Evolutionary conservation across 2,888 invertebrate species (phyloP).

Genomic region (Cephus spinipes): DNA sequence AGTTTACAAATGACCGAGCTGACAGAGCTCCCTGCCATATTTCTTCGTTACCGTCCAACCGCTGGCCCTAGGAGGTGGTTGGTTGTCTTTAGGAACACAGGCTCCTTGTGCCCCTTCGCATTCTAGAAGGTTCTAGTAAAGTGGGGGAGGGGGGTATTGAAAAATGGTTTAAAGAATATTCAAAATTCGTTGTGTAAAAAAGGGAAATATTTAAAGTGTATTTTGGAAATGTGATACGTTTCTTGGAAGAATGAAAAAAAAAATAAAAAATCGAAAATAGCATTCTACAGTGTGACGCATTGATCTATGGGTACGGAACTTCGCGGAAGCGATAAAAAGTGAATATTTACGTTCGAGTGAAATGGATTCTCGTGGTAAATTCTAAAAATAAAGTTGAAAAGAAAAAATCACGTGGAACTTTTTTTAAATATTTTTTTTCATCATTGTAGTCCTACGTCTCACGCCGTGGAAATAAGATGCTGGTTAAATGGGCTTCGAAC

Average conservation of each 20-base stretch:
- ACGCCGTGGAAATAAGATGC: too few relatives aligned
- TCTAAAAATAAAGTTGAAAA: neutral
- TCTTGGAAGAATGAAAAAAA: neutral
- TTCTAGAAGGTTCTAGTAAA: neutral
- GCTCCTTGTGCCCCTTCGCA: neutral
- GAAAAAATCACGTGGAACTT: neutral
- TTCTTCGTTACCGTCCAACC: slow-evolving; percentile 15
- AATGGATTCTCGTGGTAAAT: neutral
- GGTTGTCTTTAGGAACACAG: neutral
- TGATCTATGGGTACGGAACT: neutral
- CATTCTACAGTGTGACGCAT: neutral
- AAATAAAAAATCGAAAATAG: neutral
- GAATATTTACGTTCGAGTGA: neutral
- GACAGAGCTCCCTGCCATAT: slow-evolving; percentile 13
- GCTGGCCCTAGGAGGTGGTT: neutral
- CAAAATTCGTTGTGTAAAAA: too few relatives aligned
- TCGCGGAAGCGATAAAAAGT: neutral
- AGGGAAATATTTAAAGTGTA: neutral
- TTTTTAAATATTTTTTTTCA: too few relatives aligned
- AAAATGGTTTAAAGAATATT: too few relatives aligned
- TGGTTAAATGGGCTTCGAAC: neutral
- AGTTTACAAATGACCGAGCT: slow-evolving; percentile 12
- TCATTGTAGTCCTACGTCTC: too few relatives aligned
- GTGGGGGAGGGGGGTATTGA: too few relatives aligned
- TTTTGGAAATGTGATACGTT: neutral